A percentile compares a stretch with the other conserved stretches of the same genome.
Conservation (phyloP, 2,113 vertebrate genomes). For the Daboia siamensis region DNA sequence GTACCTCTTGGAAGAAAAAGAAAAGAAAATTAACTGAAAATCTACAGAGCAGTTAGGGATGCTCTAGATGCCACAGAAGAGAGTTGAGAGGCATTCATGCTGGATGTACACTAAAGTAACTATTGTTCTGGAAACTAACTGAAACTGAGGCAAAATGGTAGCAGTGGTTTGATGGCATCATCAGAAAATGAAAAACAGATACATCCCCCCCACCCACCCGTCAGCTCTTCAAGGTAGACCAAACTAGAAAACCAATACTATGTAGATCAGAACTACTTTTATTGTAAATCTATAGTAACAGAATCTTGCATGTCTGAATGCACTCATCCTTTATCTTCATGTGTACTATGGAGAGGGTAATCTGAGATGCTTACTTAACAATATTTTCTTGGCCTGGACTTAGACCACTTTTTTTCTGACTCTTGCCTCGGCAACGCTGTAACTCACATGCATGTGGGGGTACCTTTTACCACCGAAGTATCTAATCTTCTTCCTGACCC, state of each 20-base stretch:
- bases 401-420: background rate
- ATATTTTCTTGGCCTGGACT: background rate
- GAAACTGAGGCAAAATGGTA: background rate
- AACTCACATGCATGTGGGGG: background rate
- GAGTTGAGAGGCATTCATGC: background rate
- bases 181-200: background rate
- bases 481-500: background rate
- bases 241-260: background rate
- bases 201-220: fast-evolving
- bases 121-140: background rate
- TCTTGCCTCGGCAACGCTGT: background rate
- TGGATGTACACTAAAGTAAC: background rate
- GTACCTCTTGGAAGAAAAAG: background rate
- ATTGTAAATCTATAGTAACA: background rate
- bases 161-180: background rate
- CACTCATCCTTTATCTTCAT: background rate
- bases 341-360: background rate
- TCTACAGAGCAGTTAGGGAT: background rate
- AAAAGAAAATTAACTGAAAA: background rate
- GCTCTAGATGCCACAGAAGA: background rate
- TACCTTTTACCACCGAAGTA: background rate
- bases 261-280: background rate
- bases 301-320: background rate
- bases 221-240: background rate
- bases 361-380: background rate